phyloP scores from a whole-genome alignment of 2,797 vertebrate genomes.

The Echiichthys vipera region DNA sequence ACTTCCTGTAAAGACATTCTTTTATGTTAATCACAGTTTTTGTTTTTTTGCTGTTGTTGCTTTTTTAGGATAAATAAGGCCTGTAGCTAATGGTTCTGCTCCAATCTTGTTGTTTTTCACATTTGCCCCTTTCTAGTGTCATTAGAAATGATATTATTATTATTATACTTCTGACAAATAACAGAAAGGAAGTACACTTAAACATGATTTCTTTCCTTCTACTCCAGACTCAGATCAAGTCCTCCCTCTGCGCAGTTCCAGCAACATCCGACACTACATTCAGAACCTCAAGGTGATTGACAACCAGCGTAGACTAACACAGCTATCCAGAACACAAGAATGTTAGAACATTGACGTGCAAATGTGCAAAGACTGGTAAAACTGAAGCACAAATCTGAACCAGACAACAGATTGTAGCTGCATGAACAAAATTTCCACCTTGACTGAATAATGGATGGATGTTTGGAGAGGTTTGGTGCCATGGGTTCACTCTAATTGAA shows the following conservation, averaged over 20 bases:
- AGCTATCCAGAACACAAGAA: constrained; percentile 90
- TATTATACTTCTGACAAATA: too few species aligned
- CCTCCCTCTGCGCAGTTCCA: constrained; percentile 84
- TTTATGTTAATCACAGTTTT: not conserved
- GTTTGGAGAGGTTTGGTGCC: not conserved
- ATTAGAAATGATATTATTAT: too few species aligned
- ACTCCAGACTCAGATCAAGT: constrained; percentile 89
- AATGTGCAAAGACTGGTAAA: constrained; percentile 22
- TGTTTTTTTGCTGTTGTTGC: not conserved
- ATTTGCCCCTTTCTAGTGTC: too few species aligned
- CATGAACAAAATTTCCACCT: constrained; percentile 25
- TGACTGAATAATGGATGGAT: not conserved
- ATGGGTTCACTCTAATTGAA: constrained; percentile 8
- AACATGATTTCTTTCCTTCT: constrained; percentile 5
- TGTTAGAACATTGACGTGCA: constrained; percentile 63
- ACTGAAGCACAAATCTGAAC: constrained; percentile 27
- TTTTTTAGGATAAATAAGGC: not conserved
- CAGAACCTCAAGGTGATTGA: constrained; percentile 94
- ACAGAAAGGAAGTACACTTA: too few species aligned
- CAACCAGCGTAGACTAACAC: constrained; percentile 91
- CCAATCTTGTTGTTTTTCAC: too few species aligned
- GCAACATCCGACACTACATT: constrained; percentile 88
- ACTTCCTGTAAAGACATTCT: not conserved
- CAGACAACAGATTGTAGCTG: constrained; percentile 16
- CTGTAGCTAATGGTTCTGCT: not conserved